Conservation (phyloP, 2,113 vertebrate species). For the Oryzias melastigma region DNA sequence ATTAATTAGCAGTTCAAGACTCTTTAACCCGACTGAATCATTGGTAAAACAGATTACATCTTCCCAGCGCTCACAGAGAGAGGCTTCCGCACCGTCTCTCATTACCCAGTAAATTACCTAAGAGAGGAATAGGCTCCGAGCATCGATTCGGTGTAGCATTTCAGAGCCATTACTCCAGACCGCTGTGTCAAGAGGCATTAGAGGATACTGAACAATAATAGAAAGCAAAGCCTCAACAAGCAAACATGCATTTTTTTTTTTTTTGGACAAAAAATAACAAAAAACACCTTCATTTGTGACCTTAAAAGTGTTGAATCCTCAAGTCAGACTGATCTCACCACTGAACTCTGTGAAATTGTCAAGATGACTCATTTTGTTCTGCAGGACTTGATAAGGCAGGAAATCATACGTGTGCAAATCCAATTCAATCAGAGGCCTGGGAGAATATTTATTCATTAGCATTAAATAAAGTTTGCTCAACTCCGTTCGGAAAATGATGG, state of each 20-base stretch:
- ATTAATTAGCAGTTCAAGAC: conserved; percentile 64
- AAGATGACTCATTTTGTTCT: conserved; percentile 31
- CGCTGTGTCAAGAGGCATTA: conserved; percentile 63
- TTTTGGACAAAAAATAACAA: neutral
- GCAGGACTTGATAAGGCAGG: conserved; percentile 35
- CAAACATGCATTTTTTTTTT: conserved; percentile 24
- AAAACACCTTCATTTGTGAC: conserved; percentile 3
- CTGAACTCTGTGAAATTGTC: conserved; percentile 8
- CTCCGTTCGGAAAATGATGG: conserved; percentile 41
- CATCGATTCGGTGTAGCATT: conserved; percentile 70
- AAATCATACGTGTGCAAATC: conserved; percentile 47
- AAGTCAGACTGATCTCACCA: neutral
- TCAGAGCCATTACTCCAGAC: conserved; percentile 68
- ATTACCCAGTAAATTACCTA: conserved; percentile 74
- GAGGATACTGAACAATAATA: conserved; percentile 47
- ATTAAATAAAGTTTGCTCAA: conserved; percentile 54
- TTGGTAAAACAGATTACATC: conserved; percentile 62
- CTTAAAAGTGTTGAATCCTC: conserved; percentile 9
- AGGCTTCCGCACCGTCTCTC: conserved; percentile 57
- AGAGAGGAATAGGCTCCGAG: conserved; percentile 64
- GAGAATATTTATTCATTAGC: conserved; percentile 54
- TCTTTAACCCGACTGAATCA: conserved; percentile 48
- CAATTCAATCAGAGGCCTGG: conserved; percentile 37
- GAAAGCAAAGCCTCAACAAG: conserved; percentile 39
- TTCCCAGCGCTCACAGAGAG: conserved; percentile 38